Conservation (phyloP, 2,113 vertebrate genomes). For the Bos javanicus region DNA sequence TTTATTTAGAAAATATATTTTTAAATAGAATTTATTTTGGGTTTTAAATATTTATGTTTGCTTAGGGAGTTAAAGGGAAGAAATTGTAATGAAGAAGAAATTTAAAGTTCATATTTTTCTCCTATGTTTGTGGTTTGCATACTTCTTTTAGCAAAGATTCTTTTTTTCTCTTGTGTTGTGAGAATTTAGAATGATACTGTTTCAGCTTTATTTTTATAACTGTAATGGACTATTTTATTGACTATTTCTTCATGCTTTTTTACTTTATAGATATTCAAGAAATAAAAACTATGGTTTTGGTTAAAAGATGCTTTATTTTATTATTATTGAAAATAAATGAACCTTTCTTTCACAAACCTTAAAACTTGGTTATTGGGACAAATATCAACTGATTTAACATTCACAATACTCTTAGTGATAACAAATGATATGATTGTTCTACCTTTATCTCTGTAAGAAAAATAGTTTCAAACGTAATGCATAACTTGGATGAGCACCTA, state of each 20-base stretch:
- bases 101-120: not conserved
- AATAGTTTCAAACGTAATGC: not conserved
- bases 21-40: not conserved
- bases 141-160: not conserved
- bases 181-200: not conserved
- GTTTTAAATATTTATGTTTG: not conserved
- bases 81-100: not conserved
- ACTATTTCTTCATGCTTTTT: not conserved
- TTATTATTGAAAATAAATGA: conserved; percentile 8
- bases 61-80: not conserved
- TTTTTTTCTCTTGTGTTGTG: not conserved
- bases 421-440: not conserved
- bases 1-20: not conserved
- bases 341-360: not conserved
- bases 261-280: not conserved
- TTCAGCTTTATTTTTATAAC: not conserved
- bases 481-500: not conserved
- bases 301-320: not conserved
- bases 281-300: not conserved
- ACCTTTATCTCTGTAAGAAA: not conserved
- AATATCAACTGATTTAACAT: not conserved
- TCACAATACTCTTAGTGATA: not conserved
- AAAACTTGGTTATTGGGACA: not conserved
- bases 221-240: not conserved
- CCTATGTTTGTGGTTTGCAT: not conserved